Evolutionary conservation across 2,113 vertebrate species (phyloP).

Genomic region (Peromyscus californicus): DNA sequence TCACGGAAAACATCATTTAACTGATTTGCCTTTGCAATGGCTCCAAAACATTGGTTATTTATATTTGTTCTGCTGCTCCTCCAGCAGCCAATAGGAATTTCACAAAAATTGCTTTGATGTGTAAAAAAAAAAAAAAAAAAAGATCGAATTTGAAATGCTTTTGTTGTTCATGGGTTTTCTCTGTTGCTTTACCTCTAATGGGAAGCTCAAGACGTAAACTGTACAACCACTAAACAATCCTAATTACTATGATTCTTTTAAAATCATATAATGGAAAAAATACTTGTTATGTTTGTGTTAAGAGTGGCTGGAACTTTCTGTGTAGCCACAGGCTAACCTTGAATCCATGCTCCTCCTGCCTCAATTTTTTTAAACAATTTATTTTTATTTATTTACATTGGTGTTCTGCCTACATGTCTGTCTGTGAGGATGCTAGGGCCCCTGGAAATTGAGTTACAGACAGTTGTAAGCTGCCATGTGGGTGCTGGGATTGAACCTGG

Average conservation of each 20-base stretch:
- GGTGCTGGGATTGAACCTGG: too few species aligned
- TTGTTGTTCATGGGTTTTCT: slow-evolving; percentile 39
- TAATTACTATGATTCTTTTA: background rate
- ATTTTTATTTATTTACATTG: too few species aligned
- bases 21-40: background rate
- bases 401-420: too few species aligned
- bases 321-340: background rate
- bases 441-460: too few species aligned
- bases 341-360: background rate
- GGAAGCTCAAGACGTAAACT: background rate
- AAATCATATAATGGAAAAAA: background rate
- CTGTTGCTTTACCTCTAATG: slow-evolving; percentile 1
- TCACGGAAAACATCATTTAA: background rate
- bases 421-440: too few species aligned
- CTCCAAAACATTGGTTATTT: background rate
- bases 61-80: background rate
- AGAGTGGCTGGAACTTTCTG: background rate
- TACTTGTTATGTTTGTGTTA: slow-evolving; percentile 18
- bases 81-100: background rate
- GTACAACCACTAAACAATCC: background rate
- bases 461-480: too few species aligned
- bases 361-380: background rate
- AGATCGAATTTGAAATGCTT: background rate
- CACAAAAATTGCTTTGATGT: background rate
- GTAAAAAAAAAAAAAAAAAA: background rate